A percentile compares a stretch with the other conserved stretches of the same genome.
phyloP scores from a whole-genome alignment of 2,113 vertebrate species.

The Perognathus longimembris region DNA sequence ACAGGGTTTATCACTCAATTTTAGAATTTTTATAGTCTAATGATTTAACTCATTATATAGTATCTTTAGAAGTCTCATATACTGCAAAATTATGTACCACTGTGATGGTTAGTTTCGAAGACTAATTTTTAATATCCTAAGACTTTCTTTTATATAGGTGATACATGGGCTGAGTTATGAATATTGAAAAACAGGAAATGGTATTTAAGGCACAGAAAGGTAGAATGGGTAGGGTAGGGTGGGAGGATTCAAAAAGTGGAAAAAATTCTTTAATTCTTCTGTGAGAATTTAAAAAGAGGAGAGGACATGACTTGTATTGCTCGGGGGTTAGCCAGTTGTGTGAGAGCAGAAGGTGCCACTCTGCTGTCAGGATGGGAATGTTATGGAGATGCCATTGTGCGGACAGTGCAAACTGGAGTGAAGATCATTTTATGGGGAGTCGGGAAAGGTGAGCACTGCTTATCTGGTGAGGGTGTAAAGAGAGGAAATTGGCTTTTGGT shows the following conservation, averaged over 20 bases:
- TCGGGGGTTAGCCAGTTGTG: background rate
- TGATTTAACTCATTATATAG: constrained; percentile 34
- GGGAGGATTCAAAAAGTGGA: background rate
- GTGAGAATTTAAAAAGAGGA: background rate
- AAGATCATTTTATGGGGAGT: background rate
- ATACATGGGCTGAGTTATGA: background rate
- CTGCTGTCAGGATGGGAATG: accelerated
- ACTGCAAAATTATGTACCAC: constrained; percentile 26
- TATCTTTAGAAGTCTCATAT: constrained; percentile 28
- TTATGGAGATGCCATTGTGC: background rate
- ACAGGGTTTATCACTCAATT: background rate
- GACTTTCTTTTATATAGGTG: background rate
- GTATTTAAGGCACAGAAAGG: background rate
- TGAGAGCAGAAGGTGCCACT: background rate
- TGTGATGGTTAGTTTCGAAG: background rate
- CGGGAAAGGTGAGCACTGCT: background rate
- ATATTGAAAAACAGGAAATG: background rate
- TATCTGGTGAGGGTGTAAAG: background rate
- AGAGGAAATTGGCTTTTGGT: background rate
- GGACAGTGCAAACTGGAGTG: background rate
- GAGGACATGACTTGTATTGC: background rate
- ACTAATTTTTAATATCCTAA: background rate
- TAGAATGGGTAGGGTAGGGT: background rate
- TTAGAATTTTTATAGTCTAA: background rate
- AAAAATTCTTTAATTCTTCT: background rate